These are phyloP conservation scores for Zosterops lateralis DNA, from an alignment of 2,113 vertebrate species.

Conservation along the genomic window DNA sequence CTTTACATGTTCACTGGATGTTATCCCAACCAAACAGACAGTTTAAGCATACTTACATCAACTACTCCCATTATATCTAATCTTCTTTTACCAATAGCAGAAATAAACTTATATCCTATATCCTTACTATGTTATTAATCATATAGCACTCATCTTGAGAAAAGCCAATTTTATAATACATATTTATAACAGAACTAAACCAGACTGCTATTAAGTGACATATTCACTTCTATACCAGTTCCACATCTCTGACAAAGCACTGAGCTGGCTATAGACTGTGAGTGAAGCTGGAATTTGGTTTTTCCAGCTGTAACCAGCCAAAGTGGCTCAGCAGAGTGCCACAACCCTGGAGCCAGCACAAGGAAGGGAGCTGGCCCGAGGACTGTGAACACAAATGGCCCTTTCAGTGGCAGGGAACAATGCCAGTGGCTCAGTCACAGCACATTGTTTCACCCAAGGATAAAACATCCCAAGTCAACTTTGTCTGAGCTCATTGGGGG, in stretches of 20 bases:
- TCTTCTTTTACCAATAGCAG: no score
- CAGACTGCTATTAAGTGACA: not conserved
- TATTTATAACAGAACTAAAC: not conserved
- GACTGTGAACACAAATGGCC: not conserved
- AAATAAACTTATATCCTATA: no score
- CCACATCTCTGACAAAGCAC: not conserved
- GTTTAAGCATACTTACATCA: no score
- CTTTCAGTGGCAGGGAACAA: not conserved
- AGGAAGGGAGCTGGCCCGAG: fast-evolving
- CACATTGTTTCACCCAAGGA: not conserved
- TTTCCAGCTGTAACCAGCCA: not conserved
- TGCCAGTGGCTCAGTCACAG: not conserved
- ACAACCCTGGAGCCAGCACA: fast-evolving
- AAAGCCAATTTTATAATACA: no score
- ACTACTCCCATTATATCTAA: no score
- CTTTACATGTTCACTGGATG: no score
- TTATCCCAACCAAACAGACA: no score
- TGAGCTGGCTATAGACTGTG: not conserved
- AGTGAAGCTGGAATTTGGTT: not conserved
- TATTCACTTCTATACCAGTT: not conserved
- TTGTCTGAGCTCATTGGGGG: not conserved
- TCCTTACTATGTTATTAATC: no score
- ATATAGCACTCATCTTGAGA: no score
- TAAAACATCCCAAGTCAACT: not conserved
- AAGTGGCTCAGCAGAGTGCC: not conserved